Conservation (phyloP, 2,888 invertebrate species). For the Pyrrhosoma nymphula region DNA sequence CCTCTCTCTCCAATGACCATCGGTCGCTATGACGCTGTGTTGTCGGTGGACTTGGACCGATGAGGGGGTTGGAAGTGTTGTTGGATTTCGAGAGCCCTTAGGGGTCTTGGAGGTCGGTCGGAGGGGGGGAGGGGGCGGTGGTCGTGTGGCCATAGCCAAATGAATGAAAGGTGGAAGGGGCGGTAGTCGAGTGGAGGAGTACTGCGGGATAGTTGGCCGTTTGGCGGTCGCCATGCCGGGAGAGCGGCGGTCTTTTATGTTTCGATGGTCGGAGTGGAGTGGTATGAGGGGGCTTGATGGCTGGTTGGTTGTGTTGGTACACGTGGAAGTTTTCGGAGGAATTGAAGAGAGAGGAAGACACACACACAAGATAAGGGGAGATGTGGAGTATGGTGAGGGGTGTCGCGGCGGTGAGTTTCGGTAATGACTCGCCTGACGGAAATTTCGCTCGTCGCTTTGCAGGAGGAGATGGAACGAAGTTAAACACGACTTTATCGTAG, state of each 20-base stretch:
- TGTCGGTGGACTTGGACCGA: neutral
- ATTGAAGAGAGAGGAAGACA: neutral
- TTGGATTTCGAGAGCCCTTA: neutral
- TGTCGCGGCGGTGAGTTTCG: slow-evolving; percentile 35
- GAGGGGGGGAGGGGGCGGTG: neutral
- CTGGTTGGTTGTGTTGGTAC: neutral
- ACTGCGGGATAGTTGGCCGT: neutral
- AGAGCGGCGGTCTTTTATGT: neutral
- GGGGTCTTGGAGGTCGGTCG: too few relatives aligned
- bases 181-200: neutral
- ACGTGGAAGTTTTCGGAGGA: slow-evolving; percentile 17
- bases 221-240: neutral
- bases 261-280: neutral
- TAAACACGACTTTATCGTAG: slow-evolving; percentile 39
- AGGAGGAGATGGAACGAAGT: slow-evolving; percentile 38
- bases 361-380: too few relatives aligned
- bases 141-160: too few relatives aligned
- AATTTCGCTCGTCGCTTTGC: slow-evolving; percentile 12
- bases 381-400: neutral
- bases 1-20: neutral
- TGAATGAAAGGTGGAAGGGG: too few relatives aligned
- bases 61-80: neutral
- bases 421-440: slow-evolving; percentile 57
- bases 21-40: slow-evolving; percentile 42
- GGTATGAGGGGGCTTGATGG: neutral